Conservation (phyloP, 2,113 vertebrate species). For the Chaetorhynchus papuensis region DNA sequence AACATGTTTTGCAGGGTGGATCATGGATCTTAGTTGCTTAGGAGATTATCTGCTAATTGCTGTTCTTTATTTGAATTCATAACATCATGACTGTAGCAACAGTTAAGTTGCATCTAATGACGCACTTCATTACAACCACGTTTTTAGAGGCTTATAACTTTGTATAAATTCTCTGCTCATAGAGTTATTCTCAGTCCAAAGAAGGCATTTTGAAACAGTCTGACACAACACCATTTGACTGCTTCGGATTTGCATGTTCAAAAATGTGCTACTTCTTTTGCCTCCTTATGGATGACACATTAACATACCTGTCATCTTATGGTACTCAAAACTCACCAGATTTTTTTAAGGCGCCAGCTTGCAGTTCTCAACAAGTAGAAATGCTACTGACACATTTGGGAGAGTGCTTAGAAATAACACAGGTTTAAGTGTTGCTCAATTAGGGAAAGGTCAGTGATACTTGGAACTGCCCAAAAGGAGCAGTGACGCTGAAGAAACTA, state of each 20-base stretch:
- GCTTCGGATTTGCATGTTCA: conserved; percentile 40
- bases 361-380: conserved; percentile 12
- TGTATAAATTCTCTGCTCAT: conserved; percentile 1
- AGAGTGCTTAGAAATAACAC: conserved; percentile 20
- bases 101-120: not conserved
- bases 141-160: conserved; percentile 10
- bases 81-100: not conserved
- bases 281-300: conserved; percentile 28
- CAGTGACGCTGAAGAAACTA: not conserved
- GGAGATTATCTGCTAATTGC: conserved; percentile 15
- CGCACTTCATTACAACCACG: not conserved
- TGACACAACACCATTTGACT: conserved; percentile 45
- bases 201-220: conserved; percentile 19
- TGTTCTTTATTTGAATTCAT: not conserved
- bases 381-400: conserved; percentile 19
- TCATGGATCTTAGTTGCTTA: not conserved
- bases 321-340: not conserved
- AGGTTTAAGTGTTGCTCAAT: conserved; percentile 30
- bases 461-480: conserved; percentile 12
- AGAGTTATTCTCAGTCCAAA: not conserved
- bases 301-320: conserved; percentile 51
- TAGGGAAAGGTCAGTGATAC: conserved; percentile 14
- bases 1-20: not conserved
- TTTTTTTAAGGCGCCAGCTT: conserved; percentile 30
- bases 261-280: conserved; percentile 46